phyloP scores from a whole-genome alignment of 2,797 vertebrate species.

The Megaceryle alcyon region DNA sequence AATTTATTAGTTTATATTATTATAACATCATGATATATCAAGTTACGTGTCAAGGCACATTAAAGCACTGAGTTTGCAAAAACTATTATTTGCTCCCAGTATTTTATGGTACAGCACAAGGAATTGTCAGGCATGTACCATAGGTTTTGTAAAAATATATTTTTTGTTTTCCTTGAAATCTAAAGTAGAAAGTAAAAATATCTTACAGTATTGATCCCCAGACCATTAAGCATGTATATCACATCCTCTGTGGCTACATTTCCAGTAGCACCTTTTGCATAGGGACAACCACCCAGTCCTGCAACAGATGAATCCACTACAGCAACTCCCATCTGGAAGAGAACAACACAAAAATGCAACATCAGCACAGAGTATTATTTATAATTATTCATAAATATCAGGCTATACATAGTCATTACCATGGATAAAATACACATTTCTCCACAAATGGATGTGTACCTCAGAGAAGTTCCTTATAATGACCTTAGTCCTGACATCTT shows the following conservation, averaged over 20 bases:
- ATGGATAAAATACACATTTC: background rate
- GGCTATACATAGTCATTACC: background rate
- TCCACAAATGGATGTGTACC: background rate
- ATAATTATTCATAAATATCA: background rate
- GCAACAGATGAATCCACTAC: slow-evolving; percentile 87
- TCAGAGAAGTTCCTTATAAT: background rate
- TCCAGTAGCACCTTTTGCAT: slow-evolving; percentile 86
- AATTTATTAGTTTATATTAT: no score
- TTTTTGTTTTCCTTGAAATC: background rate
- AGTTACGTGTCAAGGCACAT: background rate
- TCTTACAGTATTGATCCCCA: slow-evolving; percentile 87
- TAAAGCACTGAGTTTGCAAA: background rate
- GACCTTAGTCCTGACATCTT: background rate
- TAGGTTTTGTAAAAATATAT: background rate
- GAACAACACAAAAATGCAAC: background rate
- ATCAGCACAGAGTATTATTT: background rate
- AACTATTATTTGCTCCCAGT: background rate
- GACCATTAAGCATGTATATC: slow-evolving; percentile 87
- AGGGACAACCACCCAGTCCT: slow-evolving; percentile 87
- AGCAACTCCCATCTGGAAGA: slow-evolving; percentile 86
- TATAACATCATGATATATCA: background rate
- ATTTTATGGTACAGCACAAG: background rate
- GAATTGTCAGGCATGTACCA: accelerated
- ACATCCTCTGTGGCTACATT: slow-evolving; percentile 89
- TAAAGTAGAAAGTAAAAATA: slow-evolving; percentile 4